Percentiles rank a stretch among this genome's conserved stretches.
Evolutionary conservation across 2,888 invertebrate species (phyloP).

Genomic region (Cyrtodaria siliqua): DNA sequence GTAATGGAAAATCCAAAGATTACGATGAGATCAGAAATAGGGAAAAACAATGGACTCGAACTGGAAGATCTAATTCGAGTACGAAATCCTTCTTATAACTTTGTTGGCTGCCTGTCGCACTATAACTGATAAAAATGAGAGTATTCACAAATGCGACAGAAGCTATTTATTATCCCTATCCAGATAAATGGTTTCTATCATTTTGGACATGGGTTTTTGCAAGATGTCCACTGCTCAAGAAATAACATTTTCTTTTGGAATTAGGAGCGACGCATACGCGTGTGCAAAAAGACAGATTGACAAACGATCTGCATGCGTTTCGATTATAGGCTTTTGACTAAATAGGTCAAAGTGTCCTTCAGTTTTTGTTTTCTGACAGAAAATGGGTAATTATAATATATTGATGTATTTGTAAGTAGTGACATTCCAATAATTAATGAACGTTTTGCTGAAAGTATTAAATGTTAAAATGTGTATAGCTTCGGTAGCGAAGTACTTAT

Average conservation of each 20-base stretch:
- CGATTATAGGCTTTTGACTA: background rate
- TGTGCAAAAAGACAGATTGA: conserved; percentile 36
- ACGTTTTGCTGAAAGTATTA: too few species aligned
- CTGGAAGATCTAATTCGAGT: conserved; percentile 26
- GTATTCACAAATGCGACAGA: conserved; percentile 52
- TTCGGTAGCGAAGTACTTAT: too few species aligned
- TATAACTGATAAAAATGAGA: conserved; percentile 60
- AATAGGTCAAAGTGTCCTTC: background rate
- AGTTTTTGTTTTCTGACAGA: too few species aligned
- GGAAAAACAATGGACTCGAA: background rate
- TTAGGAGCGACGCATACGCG: conserved; percentile 34
- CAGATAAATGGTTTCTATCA: conserved; percentile 63
- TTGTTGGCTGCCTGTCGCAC: conserved; percentile 36
- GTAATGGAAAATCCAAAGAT: background rate
- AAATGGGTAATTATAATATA: too few species aligned
- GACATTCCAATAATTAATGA: too few species aligned
- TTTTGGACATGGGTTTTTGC: conserved; percentile 54
- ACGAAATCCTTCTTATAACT: conserved; percentile 24
- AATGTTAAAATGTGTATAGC: too few species aligned
- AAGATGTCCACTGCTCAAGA: conserved; percentile 45
- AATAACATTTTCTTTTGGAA: conserved; percentile 65
- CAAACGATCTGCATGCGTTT: conserved; percentile 13
- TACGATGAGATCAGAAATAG: background rate
- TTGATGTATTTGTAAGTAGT: too few species aligned
- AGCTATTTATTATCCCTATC: conserved; percentile 53